phyloP scores from a whole-genome alignment of 2,113 vertebrate genomes.

The Gracilinanus agilis region DNA sequence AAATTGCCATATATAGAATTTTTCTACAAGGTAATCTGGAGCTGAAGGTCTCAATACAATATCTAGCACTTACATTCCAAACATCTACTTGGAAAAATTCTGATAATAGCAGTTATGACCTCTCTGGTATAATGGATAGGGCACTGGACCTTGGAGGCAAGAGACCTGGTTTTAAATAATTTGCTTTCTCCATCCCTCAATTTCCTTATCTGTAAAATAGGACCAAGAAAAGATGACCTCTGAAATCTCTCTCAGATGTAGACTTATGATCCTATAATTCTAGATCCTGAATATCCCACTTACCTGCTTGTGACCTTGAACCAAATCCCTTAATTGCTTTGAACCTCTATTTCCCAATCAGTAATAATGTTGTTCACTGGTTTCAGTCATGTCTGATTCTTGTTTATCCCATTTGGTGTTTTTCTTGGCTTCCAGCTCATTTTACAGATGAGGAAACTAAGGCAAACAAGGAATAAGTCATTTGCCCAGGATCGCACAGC shows the following conservation, averaged over 20 bases:
- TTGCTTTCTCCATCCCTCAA: background rate
- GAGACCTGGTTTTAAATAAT: background rate
- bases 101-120: background rate
- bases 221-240: background rate
- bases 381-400: background rate
- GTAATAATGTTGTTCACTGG: background rate
- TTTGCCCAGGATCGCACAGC: background rate
- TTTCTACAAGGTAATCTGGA: background rate
- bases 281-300: background rate
- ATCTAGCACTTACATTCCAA: constrained; percentile 8
- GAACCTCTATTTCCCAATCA: background rate
- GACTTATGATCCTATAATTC: background rate
- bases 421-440: background rate
- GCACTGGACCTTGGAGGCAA: background rate
- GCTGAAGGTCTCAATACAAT: background rate
- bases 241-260: background rate
- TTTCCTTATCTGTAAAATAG: background rate
- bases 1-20: background rate
- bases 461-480: background rate
- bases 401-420: background rate
- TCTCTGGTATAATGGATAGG: background rate
- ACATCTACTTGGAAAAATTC: constrained; percentile 18
- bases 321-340: background rate
- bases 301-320: background rate
- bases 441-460: background rate